Evolutionary conservation across 2,113 vertebrate genomes (phyloP).

Genomic region (Hippopotamus amphibius): DNA sequence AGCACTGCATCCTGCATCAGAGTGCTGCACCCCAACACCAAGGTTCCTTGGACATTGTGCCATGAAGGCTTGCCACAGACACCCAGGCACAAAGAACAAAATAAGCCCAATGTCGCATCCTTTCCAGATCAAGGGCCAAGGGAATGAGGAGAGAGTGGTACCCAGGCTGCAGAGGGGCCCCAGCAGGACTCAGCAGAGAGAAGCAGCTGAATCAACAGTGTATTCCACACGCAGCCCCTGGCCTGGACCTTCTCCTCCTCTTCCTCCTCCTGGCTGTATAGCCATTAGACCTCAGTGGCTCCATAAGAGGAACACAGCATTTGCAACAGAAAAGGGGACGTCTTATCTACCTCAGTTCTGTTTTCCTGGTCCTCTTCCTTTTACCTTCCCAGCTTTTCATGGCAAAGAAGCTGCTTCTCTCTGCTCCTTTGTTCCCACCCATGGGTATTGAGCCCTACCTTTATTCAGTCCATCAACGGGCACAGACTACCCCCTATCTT

Average conservation of each 20-base stretch:
- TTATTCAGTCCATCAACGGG: background rate
- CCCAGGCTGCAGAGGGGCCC: background rate
- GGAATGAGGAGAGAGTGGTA: background rate
- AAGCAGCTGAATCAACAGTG: background rate
- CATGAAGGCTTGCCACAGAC: background rate
- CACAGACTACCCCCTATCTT: background rate
- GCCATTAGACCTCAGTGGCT: background rate
- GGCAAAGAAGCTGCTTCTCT: background rate
- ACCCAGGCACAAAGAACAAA: background rate
- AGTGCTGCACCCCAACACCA: background rate
- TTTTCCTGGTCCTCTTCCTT: background rate
- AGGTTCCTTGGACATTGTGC: background rate
- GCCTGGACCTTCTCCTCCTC: background rate
- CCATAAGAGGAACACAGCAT: background rate
- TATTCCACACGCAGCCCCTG: background rate
- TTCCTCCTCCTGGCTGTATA: background rate
- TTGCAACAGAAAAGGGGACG: background rate
- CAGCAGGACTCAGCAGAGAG: background rate
- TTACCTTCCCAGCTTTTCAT: background rate
- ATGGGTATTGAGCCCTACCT: background rate
- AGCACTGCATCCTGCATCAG: background rate
- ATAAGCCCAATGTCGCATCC: background rate
- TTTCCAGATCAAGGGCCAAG: background rate
- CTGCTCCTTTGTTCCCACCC: background rate
- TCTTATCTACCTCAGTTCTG: background rate